A percentile compares a stretch with the other conserved stretches of the same genome.
These are phyloP conservation scores for Gonioctena quinquepunctata DNA, from an alignment of 1,140 invertebrate species.

Conservation along the genomic window DNA sequence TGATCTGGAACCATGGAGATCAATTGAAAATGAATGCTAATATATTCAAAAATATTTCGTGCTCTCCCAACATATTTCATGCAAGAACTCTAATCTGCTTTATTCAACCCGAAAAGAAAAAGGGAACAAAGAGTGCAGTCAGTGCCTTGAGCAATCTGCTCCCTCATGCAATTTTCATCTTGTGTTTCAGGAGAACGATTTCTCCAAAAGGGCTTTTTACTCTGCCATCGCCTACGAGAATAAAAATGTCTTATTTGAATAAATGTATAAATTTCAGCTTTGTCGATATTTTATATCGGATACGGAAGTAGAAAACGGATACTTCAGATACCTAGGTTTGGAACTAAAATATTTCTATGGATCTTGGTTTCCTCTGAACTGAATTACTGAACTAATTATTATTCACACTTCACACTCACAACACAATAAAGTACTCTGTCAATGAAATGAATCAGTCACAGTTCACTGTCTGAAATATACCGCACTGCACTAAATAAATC, in stretches of 20 bases:
- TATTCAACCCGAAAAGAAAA: neutral
- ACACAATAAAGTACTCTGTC: no score
- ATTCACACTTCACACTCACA: no score
- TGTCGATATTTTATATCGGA: neutral
- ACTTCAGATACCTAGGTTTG: neutral
- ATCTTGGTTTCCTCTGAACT: no score
- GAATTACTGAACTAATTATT: no score
- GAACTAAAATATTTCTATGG: neutral
- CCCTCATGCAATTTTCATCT: neutral
- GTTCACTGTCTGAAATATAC: no score
- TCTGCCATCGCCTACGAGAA: neutral
- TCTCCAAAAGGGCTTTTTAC: neutral
- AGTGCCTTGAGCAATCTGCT: neutral
- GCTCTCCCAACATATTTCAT: neutral
- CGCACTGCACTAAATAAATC: no score
- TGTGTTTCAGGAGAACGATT: neutral
- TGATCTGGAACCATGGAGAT: neutral
- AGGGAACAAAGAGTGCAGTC: neutral
- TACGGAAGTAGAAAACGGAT: neutral
- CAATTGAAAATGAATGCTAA: neutral
- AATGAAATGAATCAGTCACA: no score
- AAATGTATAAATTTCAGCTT: neutral
- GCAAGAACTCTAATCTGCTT: neutral
- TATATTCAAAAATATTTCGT: neutral
- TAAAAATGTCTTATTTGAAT: neutral